Conservation (phyloP, 2,797 vertebrate genomes). For the Premnoplex brunnescens region DNA sequence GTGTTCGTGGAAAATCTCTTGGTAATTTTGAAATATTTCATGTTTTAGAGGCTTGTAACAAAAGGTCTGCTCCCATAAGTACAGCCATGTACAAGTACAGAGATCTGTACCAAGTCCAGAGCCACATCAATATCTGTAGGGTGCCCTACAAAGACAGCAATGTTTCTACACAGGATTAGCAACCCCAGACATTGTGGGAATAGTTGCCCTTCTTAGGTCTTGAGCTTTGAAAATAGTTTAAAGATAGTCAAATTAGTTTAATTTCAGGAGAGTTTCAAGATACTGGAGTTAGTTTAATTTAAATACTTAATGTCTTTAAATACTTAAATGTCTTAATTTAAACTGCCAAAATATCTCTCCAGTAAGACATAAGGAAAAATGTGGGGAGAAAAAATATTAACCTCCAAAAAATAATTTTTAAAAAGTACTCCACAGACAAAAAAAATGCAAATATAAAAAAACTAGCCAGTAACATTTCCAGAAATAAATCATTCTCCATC, state of each 20-base stretch:
- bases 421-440: not conserved
- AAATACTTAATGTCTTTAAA: not conserved
- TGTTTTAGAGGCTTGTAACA: not conserved
- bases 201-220: not conserved
- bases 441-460: not conserved
- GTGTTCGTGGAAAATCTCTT: not conserved
- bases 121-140: not conserved
- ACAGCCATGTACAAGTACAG: not conserved
- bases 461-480: not conserved
- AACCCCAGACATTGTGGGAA: not conserved
- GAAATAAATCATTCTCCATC: not conserved
- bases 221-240: not conserved
- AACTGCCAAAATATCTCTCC: not conserved
- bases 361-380: not conserved
- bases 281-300: not conserved
- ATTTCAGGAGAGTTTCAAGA: not conserved
- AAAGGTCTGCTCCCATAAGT: not conserved
- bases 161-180: not conserved
- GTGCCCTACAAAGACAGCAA: not conserved
- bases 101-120: not conserved
- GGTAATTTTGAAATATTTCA: not conserved
- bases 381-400: not conserved
- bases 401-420: not conserved
- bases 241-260: not conserved
- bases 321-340: not conserved